Conservation (phyloP, 2,797 vertebrate genomes). For the Emys orbicularis region DNA sequence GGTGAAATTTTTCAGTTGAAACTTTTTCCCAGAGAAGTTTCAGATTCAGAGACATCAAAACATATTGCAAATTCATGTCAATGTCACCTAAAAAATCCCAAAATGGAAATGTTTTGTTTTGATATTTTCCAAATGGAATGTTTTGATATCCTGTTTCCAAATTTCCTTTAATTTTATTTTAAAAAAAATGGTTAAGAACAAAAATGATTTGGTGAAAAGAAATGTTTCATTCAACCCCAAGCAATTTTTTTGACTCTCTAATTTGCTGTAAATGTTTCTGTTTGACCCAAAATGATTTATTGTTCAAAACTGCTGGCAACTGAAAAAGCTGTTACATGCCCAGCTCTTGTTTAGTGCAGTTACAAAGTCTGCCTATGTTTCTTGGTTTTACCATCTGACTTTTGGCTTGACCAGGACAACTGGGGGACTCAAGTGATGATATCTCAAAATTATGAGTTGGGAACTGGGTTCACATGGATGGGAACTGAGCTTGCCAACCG, state of each 20-base stretch:
- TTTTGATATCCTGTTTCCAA: not conserved
- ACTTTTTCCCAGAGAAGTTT: not conserved
- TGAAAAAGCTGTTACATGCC: not conserved
- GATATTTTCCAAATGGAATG: not conserved
- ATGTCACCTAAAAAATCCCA: not conserved
- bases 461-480: too few species aligned
- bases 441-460: not conserved
- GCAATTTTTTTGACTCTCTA: not conserved
- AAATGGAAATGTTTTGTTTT: not conserved
- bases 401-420: not conserved
- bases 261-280: not conserved
- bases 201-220: not conserved
- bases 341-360: not conserved
- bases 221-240: not conserved
- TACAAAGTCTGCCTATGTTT: not conserved
- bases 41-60: not conserved
- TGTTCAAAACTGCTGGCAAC: not conserved
- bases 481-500: not conserved
- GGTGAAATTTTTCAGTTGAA: not conserved
- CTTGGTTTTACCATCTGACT: not conserved
- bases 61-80: not conserved
- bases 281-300: not conserved
- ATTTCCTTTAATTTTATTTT: not conserved
- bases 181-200: not conserved
- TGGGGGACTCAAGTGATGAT: not conserved